phyloP scores from a whole-genome alignment of 2,797 vertebrate genomes.

The Ceryle rudis region DNA sequence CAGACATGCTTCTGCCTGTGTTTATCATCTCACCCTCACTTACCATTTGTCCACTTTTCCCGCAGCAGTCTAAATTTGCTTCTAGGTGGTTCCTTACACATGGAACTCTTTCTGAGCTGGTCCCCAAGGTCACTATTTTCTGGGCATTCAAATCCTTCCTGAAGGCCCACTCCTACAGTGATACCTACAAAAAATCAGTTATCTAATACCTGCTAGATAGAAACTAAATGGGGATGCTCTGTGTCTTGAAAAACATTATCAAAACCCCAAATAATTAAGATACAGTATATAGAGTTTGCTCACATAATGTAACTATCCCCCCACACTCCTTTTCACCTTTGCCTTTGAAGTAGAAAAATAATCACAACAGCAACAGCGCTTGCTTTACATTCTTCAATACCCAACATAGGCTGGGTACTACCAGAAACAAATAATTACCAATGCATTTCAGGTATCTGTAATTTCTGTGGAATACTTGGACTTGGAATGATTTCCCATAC shows the following conservation, averaged over 20 bases:
- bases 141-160: slow-evolving; percentile 28
- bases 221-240: background rate
- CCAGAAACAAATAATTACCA: slow-evolving; percentile 15
- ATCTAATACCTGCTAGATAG: background rate
- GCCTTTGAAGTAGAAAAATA: background rate
- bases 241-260: background rate
- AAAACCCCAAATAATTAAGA: background rate
- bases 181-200: slow-evolving; percentile 23
- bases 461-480: background rate
- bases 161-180: background rate
- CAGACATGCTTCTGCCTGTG: background rate
- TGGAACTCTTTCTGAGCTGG: slow-evolving; percentile 10
- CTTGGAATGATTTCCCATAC: background rate
- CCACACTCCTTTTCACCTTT: background rate
- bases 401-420: background rate
- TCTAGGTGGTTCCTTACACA: slow-evolving; percentile 17
- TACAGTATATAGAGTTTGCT: background rate
- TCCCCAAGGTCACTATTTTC: slow-evolving; percentile 20
- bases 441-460: background rate
- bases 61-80: slow-evolving; percentile 24
- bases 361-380: background rate
- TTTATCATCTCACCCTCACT: background rate
- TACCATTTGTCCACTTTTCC: slow-evolving; percentile 7
- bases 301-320: background rate
- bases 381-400: background rate